A percentile compares a stretch with the other conserved stretches of the same genome.
Conservation (phyloP, 2,888 invertebrate species). For the Drosophila testacea region DNA sequence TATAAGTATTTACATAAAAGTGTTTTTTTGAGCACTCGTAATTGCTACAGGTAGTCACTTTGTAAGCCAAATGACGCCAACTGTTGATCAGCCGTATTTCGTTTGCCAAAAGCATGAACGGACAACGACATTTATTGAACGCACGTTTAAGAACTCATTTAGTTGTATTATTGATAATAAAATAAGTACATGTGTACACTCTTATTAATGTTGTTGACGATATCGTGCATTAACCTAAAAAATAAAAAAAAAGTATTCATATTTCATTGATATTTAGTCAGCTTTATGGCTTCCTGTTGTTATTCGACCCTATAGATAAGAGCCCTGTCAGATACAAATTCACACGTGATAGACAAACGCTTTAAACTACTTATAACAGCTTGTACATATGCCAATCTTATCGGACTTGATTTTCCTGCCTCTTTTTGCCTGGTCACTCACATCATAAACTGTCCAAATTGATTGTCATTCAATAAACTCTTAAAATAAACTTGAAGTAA, state of each 20-base stretch:
- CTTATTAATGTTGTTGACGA: slow-evolving; percentile 10
- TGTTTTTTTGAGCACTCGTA: slow-evolving; percentile 13
- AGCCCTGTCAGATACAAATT: slow-evolving; percentile 34
- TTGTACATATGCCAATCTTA: background rate
- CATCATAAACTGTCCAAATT: background rate
- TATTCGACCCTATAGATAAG: slow-evolving; percentile 42
- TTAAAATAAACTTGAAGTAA: background rate
- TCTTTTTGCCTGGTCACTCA: slow-evolving; percentile 5
- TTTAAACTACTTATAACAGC: background rate
- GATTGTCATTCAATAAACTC: slow-evolving; percentile 6
- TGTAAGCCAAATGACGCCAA: slow-evolving; percentile 64
- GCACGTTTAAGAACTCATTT: slow-evolving; percentile 9
- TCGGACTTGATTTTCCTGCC: slow-evolving; percentile 3
- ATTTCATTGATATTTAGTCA: slow-evolving; percentile 44
- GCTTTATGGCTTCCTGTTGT: slow-evolving; percentile 50
- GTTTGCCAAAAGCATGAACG: slow-evolving; percentile 71
- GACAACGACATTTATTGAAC: slow-evolving; percentile 1
- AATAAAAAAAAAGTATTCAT: slow-evolving; percentile 24
- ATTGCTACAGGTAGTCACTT: slow-evolving; percentile 36
- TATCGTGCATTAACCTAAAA: slow-evolving; percentile 65
- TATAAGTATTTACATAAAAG: background rate
- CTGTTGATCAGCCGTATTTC: slow-evolving; percentile 60
- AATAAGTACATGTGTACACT: background rate
- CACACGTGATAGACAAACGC: slow-evolving; percentile 58
- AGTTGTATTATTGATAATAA: background rate